These are phyloP conservation scores for Psittacara wagleri DNA, from an alignment of 2,113 vertebrate genomes.

Conservation along the genomic window DNA sequence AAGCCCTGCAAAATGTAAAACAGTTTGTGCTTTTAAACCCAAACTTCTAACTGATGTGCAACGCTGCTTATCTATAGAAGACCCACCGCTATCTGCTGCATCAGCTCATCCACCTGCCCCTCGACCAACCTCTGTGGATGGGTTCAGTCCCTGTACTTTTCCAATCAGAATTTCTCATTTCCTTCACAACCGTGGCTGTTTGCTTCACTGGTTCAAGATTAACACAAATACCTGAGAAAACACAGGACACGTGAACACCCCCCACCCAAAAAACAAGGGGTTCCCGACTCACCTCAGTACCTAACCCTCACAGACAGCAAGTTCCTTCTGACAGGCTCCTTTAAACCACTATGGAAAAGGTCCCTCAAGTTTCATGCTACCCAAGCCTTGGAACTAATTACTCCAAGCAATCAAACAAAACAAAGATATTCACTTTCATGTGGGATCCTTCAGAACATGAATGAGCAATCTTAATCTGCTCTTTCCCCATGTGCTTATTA, in stretches of 20 bases:
- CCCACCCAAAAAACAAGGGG: neutral
- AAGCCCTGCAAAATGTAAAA: neutral
- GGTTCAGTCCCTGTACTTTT: neutral
- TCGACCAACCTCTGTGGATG: too few relatives aligned
- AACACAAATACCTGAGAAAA: neutral
- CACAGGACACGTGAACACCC: neutral
- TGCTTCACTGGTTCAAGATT: neutral
- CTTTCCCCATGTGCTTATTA: neutral
- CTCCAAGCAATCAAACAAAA: neutral
- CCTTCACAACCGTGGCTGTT: neutral
- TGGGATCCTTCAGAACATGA: neutral
- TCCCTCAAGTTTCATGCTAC: neutral
- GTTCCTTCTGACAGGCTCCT: neutral
- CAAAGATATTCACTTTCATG: neutral
- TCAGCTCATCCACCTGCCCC: neutral
- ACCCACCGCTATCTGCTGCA: fast-evolving
- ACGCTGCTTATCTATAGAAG: neutral
- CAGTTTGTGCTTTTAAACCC: neutral
- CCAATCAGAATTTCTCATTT: neutral
- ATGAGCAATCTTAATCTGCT: neutral
- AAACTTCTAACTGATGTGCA: neutral
- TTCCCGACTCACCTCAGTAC: neutral
- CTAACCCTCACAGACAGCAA: neutral
- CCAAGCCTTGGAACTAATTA: neutral
- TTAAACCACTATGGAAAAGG: neutral